A percentile compares a stretch with the other conserved stretches of the same genome.
Evolutionary conservation across 2,113 vertebrate genomes (phyloP).

Genomic region (Tupaia tana): DNA sequence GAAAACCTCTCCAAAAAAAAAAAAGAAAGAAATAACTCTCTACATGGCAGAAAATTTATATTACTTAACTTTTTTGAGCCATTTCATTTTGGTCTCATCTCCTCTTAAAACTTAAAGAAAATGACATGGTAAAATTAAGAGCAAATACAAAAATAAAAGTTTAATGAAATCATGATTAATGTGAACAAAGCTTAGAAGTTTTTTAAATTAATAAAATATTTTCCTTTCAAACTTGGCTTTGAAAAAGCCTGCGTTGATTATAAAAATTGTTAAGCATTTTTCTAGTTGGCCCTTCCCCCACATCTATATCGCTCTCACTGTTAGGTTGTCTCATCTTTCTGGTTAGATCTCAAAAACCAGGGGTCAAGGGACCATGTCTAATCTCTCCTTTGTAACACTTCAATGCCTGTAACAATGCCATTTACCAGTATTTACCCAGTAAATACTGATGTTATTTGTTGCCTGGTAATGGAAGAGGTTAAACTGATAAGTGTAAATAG

Average conservation of each 20-base stretch:
- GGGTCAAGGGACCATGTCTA: not conserved
- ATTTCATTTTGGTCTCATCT: not conserved
- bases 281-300: not conserved
- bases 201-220: not conserved
- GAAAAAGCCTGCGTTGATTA: not conserved
- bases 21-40: not conserved
- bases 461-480: not conserved
- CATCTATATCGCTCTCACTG: not conserved
- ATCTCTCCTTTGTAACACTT: not conserved
- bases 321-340: not conserved
- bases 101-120: not conserved
- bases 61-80: not conserved
- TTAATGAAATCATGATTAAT: constrained; percentile 1
- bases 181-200: not conserved
- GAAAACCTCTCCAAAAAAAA: too few species aligned
- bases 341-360: constrained; percentile 6
- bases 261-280: not conserved
- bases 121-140: not conserved
- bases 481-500: not conserved
- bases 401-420: not conserved
- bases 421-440: constrained; percentile 6
- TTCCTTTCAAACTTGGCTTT: constrained; percentile 22
- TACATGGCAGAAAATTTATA: not conserved
- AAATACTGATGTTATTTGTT: constrained; percentile 23
- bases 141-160: constrained; percentile 10